These are phyloP conservation scores for Dynastes tityus DNA, from an alignment of 2,888 invertebrate genomes.

Conservation along the genomic window DNA sequence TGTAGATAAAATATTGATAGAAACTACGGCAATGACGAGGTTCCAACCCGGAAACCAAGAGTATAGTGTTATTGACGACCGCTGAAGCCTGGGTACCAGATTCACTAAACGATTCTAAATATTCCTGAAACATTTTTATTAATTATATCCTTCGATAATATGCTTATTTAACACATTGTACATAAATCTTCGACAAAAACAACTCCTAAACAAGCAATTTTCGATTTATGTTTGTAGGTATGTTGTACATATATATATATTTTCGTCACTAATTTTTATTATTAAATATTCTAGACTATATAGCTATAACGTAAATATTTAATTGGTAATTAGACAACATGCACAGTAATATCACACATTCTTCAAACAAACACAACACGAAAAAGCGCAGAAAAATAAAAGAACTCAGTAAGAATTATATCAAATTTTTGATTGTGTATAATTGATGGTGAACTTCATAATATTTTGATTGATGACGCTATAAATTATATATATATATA, in stretches of 20 bases:
- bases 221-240: not conserved
- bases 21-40: too few species aligned
- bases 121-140: too few species aligned
- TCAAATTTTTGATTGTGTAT: not conserved
- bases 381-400: not conserved
- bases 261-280: not conserved
- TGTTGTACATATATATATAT: not conserved
- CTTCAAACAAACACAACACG: not conserved
- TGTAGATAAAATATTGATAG: too few species aligned
- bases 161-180: too few species aligned
- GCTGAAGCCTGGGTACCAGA: too few species aligned
- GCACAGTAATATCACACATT: not conserved
- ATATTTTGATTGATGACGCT: not conserved
- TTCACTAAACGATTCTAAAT: too few species aligned
- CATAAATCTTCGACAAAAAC: too few species aligned
- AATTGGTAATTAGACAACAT: not conserved
- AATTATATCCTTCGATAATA: too few species aligned
- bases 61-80: too few species aligned
- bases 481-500: not conserved
- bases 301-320: slow-evolving; percentile 4
- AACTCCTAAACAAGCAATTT: not conserved
- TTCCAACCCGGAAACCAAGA: too few species aligned
- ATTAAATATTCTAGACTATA: not conserved
- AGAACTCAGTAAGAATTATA: not conserved
- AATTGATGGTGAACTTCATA: not conserved